These are phyloP conservation scores for Danio kyathit DNA, from an alignment of 2,797 vertebrate genomes.

Conservation along the genomic window DNA sequence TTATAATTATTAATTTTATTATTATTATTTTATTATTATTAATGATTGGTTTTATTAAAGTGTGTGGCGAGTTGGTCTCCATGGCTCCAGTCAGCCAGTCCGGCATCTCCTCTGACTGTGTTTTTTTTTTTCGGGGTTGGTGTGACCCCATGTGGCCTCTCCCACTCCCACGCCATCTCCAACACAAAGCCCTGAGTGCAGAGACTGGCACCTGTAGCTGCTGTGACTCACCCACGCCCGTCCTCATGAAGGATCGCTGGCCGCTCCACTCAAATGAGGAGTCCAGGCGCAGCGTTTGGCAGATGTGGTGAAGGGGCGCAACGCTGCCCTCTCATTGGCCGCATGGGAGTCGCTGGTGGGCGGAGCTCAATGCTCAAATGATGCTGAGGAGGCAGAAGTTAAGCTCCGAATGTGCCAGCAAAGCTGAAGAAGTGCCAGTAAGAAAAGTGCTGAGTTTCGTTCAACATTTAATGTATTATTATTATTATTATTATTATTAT, in stretches of 20 bases:
- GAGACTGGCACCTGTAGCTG: conserved; percentile 79
- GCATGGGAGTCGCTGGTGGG: conserved; percentile 51
- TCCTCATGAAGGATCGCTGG: conserved; percentile 79
- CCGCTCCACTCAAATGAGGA: conserved; percentile 72
- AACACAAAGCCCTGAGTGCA: conserved; percentile 73
- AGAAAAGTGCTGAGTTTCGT: not conserved
- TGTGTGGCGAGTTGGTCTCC: not conserved
- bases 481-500: too few relatives aligned
- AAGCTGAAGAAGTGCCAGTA: conserved; percentile 6
- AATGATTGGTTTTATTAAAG: not conserved
- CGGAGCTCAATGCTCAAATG: conserved; percentile 52
- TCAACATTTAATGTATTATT: not conserved
- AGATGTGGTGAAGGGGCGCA: conserved; percentile 53
- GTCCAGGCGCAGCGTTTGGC: conserved; percentile 51
- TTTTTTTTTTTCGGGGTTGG: conserved; percentile 67
- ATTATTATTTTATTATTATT: too few relatives aligned
- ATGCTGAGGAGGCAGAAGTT: conserved; percentile 71
- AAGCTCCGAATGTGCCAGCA: conserved; percentile 41
- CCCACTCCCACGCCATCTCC: conserved; percentile 79
- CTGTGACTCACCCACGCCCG: conserved; percentile 76
- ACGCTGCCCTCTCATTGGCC: conserved; percentile 28
- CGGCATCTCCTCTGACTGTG: conserved; percentile 53
- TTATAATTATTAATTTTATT: too few relatives aligned
- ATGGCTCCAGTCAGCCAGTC: conserved; percentile 65
- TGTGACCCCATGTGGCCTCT: conserved; percentile 77